A percentile compares a stretch with the other conserved stretches of the same genome.
phyloP scores from a whole-genome alignment of 2,797 vertebrate species.

The Hyperoplus immaculatus region DNA sequence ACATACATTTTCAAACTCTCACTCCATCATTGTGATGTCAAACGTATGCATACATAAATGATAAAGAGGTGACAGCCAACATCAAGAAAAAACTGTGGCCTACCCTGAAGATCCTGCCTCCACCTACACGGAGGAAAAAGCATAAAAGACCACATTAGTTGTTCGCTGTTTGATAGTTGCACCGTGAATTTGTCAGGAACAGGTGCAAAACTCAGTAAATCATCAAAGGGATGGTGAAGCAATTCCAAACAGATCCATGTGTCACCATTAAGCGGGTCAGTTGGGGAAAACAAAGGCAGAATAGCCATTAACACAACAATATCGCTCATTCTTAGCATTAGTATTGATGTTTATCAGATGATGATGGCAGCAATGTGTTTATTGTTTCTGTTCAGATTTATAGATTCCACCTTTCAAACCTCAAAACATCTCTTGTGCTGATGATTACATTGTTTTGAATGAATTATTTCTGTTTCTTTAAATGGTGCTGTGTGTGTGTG shows the following conservation, averaged over 20 bases:
- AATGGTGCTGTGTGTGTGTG: background rate
- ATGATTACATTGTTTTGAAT: background rate
- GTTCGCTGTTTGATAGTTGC: background rate
- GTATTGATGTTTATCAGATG: constrained; percentile 3
- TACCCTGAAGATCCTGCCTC: constrained; percentile 91
- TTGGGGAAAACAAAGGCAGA: constrained; percentile 6
- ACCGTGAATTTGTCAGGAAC: background rate
- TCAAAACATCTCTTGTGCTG: background rate
- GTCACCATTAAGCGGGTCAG: constrained; percentile 1
- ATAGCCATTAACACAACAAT: background rate
- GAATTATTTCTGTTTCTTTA: background rate
- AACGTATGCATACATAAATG: background rate
- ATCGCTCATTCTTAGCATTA: background rate
- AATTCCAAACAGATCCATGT: background rate
- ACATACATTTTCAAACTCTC: constrained; percentile 2
- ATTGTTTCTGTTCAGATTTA: constrained; percentile 5
- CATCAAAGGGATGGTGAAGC: background rate
- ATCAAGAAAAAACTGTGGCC: constrained; percentile 37
- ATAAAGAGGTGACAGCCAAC: background rate
- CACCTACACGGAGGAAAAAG: constrained; percentile 61
- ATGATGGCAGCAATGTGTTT: background rate
- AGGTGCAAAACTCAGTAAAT: background rate
- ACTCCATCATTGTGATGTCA: background rate
- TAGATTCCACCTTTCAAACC: background rate
- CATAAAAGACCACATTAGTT: background rate